phyloP scores from a whole-genome alignment of 2,113 vertebrate species.

The Chaetops frenatus region DNA sequence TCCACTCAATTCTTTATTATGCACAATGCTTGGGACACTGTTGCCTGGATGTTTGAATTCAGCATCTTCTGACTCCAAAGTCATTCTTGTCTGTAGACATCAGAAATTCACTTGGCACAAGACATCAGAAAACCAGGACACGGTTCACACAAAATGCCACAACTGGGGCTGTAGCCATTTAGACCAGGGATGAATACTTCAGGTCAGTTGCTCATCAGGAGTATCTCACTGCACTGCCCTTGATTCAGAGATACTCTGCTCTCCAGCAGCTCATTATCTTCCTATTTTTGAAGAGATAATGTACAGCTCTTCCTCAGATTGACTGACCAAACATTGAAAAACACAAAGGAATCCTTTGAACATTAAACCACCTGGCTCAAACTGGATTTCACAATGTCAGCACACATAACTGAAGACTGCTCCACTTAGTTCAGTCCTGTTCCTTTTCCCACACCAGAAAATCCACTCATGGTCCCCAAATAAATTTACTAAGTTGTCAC shows the following conservation, averaged over 20 bases:
- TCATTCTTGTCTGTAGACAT: neutral
- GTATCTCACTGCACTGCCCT: neutral
- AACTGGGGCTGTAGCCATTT: neutral
- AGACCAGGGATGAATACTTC: neutral
- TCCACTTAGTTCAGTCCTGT: neutral
- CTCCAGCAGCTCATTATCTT: neutral
- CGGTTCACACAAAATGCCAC: fast-evolving
- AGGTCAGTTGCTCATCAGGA: neutral
- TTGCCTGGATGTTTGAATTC: neutral
- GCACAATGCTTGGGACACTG: neutral
- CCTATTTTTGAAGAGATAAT: neutral
- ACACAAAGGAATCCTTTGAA: neutral
- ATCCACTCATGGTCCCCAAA: neutral
- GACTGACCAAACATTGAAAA: neutral
- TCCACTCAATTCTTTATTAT: neutral
- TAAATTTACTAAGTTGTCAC: neutral
- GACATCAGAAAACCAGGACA: neutral
- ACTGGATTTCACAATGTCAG: neutral
- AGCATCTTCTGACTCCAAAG: neutral
- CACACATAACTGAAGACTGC: neutral
- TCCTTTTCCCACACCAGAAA: neutral
- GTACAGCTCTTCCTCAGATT: neutral
- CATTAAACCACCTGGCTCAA: neutral
- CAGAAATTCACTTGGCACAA: neutral
- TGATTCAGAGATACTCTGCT: neutral